These are phyloP conservation scores for Crioceris asparagi DNA, from an alignment of 2,888 invertebrate genomes.

Conservation along the genomic window DNA sequence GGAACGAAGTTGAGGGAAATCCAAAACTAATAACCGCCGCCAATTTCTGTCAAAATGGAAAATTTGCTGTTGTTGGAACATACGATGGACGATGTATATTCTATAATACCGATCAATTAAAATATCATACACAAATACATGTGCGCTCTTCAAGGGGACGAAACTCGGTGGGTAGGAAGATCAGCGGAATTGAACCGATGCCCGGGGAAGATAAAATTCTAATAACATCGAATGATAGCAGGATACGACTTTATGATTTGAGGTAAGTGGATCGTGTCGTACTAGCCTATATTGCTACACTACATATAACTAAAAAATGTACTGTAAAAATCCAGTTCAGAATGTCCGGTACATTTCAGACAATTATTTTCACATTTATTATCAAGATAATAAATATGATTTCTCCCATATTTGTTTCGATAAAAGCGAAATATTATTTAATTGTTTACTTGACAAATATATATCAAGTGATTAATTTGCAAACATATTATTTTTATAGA, in stretches of 20 bases:
- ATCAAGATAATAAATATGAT: too few species aligned
- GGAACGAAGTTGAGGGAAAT: conserved; percentile 95
- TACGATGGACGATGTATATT: conserved; percentile 98
- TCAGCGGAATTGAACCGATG: conserved; percentile 96
- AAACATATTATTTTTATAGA: too few species aligned
- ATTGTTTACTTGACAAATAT: too few species aligned
- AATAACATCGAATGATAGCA: conserved; percentile 95
- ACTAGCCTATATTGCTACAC: background rate
- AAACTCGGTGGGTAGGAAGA: conserved; percentile 88
- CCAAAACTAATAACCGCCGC: conserved; percentile 93
- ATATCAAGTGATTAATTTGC: too few species aligned
- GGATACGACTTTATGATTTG: conserved; percentile 86
- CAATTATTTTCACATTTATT: too few species aligned
- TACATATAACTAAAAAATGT: background rate
- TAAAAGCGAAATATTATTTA: too few species aligned
- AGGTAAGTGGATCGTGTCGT: background rate
- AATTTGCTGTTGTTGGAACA: conserved; percentile 95
- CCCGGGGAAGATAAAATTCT: conserved; percentile 92
- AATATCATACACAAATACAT: conserved; percentile 96
- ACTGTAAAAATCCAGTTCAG: too few species aligned
- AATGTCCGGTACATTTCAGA: too few species aligned
- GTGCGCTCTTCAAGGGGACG: conserved; percentile 92
- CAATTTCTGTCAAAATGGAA: conserved; percentile 95
- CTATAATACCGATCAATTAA: conserved; percentile 95
- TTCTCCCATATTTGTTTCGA: too few species aligned